phyloP scores from a whole-genome alignment of 2,113 vertebrate genomes.

The Nycticorax nycticorax region DNA sequence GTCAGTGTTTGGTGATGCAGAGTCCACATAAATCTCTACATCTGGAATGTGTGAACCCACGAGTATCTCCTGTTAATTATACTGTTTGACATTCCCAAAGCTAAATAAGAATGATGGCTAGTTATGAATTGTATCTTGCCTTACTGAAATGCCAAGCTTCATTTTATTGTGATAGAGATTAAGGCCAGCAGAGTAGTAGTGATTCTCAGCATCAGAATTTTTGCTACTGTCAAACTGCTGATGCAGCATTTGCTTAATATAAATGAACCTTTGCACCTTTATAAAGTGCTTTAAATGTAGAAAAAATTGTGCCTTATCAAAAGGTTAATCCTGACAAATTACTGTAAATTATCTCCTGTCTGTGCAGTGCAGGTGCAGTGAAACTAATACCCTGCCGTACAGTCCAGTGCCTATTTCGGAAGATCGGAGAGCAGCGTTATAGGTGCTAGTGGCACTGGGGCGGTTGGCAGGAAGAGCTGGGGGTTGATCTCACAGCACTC shows the following conservation, averaged over 20 bases:
- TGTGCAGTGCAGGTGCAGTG: not conserved
- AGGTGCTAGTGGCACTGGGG: not conserved
- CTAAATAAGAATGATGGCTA: constrained; percentile 43
- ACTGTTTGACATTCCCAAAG: constrained; percentile 45
- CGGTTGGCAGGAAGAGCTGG: not conserved
- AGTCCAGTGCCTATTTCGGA: not conserved
- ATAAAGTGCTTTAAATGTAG: constrained; percentile 61
- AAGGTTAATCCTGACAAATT: constrained; percentile 74
- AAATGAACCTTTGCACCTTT: constrained; percentile 61
- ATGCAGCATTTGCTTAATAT: constrained; percentile 62
- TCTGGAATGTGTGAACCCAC: not conserved
- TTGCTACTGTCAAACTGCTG: constrained; percentile 54
- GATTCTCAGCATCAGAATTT: constrained; percentile 16
- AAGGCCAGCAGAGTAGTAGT: not conserved
- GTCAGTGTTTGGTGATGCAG: not conserved
- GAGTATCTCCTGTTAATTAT: constrained; percentile 51
- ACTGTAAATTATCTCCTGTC: constrained; percentile 51
- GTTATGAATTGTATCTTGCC: constrained; percentile 43
- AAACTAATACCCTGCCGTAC: not conserved
- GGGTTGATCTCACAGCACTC: not conserved
- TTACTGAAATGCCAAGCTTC: constrained; percentile 30
- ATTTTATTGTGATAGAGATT: constrained; percentile 26
- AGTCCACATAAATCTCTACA: not conserved
- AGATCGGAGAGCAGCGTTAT: accelerated
- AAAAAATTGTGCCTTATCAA: constrained; percentile 63